Conservation (phyloP, 2,113 vertebrate genomes). For the Cebus imitator region DNA sequence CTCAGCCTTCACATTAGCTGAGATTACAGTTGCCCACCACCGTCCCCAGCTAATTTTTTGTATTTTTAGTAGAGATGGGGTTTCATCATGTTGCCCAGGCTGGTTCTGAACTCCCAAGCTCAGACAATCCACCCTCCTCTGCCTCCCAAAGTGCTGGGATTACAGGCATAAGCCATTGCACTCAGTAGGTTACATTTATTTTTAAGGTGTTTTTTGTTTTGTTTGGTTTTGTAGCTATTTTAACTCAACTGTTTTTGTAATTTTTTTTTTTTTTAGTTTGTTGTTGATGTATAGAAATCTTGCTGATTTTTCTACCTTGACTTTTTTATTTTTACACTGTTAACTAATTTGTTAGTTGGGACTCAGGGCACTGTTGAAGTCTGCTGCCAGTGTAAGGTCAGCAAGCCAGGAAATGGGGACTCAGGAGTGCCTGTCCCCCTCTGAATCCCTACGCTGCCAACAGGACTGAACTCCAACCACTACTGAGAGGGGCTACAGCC, state of each 20-base stretch:
- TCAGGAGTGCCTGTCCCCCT: neutral
- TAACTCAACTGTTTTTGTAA: neutral
- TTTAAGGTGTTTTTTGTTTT: neutral
- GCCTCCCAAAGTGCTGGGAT: too few species aligned
- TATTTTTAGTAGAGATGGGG: too few species aligned
- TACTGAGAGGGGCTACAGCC: neutral
- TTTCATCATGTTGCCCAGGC: too few species aligned
- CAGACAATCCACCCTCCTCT: too few species aligned
- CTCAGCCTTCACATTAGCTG: too few species aligned
- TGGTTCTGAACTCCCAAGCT: too few species aligned
- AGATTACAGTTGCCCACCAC: too few species aligned
- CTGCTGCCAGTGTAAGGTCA: neutral
- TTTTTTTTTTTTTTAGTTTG: neutral
- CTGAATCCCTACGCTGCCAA: neutral
- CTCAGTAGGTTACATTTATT: too few species aligned
- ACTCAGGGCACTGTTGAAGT: neutral
- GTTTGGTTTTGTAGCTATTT: neutral
- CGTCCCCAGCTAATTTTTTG: too few species aligned
- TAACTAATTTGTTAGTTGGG: neutral
- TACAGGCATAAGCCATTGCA: too few species aligned
- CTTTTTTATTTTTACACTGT: neutral
- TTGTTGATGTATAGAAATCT: neutral
- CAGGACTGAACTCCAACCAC: neutral
- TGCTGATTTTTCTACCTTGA: neutral
- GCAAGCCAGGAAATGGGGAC: neutral